Base-by-base conservation (phyloP, 2,797 vertebrate genomes). In the Benthosema pterotum region DNA sequence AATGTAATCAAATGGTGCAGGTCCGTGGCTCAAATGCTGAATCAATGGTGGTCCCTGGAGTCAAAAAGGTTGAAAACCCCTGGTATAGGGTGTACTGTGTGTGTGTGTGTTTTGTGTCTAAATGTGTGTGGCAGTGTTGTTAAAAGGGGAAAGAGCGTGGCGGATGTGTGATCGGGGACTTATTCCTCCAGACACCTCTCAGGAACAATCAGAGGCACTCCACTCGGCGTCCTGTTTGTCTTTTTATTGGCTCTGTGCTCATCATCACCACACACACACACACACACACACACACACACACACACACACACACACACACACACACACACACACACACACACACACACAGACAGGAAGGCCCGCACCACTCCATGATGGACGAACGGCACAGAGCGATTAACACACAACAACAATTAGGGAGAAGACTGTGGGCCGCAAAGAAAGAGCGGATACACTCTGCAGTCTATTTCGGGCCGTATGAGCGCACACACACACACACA, bases 331-430 rank as follows among this genome's bases (percentile, higher is more conserved):
- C 22, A 25, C 22, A 25, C 1, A 25, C 22, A 25, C 22, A 25
- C 22, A 22, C 22, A 22, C 2, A 52, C 82, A 78, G 72, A 84
- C 76, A 82, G 89, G 89, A 91, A 88, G 79, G 9, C 60, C 72
- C 52, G 79, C 77, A 75, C 60, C 65, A 63, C 64, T 67, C 47
- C 77, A 70, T 84, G 82, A 88, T 82, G 80, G 85, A 88, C 85
- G 84, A 86, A 87, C 80, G 86, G 82, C 8, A 78, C 82, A 83
- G 87, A 84, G 86, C 87, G 87, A 89, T 86, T 84, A 80, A 89
- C 87, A 87, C 19, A 25, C 50, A 80, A 72, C 47, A 8, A 53
- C 57, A 52, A 79, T n/a, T n/a, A n/a, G n/a, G 78, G 3, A 87
- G 85, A 88, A 88, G 25, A 25, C n/a, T n/a, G 25, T 5, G 25